Evolutionary conservation across 2,113 vertebrate genomes (phyloP).

Genomic region (Phalacrocorax pelagicus): DNA sequence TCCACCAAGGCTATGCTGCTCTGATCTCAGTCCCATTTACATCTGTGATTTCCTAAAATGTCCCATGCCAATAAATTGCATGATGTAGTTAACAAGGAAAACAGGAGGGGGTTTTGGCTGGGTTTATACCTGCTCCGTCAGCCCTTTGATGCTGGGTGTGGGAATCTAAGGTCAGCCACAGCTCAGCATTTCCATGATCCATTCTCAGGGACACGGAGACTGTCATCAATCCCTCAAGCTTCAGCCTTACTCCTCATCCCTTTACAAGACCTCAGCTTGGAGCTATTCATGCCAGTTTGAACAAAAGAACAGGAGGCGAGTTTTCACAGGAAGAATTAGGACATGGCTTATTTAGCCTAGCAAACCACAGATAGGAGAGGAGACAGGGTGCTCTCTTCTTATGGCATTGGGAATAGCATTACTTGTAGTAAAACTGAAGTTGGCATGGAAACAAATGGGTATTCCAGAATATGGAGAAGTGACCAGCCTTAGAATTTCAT

Average conservation of each 20-base stretch:
- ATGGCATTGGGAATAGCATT: neutral
- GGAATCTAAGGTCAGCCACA: neutral
- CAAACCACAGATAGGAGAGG: neutral
- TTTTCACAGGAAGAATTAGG: neutral
- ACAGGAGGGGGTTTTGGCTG: accelerated
- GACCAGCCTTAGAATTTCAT: neutral
- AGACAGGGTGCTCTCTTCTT: neutral
- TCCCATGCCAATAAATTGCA: neutral
- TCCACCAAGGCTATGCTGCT: neutral
- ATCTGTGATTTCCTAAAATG: neutral
- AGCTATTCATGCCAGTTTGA: neutral
- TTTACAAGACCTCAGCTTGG: neutral
- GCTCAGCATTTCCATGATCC: neutral
- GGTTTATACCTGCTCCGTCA: neutral
- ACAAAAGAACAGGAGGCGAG: neutral
- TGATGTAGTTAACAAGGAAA: neutral
- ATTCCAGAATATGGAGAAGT: neutral
- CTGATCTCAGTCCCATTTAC: neutral
- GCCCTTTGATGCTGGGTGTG: neutral
- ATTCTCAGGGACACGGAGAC: neutral
- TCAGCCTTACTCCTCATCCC: neutral
- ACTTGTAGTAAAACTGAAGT: neutral
- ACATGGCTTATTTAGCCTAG: neutral
- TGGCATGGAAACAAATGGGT: neutral
- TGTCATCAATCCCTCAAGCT: neutral